These are phyloP conservation scores for Hydrotaea diabolus DNA, from an alignment of 2,888 invertebrate genomes.

Conservation along the genomic window DNA sequence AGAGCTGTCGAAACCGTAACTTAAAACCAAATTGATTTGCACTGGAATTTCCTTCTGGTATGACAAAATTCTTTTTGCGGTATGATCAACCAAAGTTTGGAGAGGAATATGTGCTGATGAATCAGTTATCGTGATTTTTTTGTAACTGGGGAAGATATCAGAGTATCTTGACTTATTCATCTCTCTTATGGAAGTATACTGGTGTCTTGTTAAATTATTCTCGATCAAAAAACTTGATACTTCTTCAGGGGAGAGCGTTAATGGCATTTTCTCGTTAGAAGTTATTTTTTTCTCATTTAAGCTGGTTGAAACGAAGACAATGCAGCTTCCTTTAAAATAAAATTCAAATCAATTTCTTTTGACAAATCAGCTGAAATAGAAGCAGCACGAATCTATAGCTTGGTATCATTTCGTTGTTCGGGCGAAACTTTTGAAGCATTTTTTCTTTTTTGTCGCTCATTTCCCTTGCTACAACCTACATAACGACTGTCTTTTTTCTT, in stretches of 20 bases:
- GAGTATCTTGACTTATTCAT: conserved; percentile 16
- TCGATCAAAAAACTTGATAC: too few species aligned
- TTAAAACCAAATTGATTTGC: conserved; percentile 13
- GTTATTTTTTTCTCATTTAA: background rate
- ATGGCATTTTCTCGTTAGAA: background rate
- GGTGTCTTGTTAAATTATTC: background rate
- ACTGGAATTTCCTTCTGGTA: background rate
- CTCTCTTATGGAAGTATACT: background rate
- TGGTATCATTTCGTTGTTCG: background rate
- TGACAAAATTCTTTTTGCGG: conserved; percentile 13
- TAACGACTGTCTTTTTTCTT: background rate
- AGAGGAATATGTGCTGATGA: conserved; percentile 12
- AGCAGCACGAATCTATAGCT: background rate
- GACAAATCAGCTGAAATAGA: background rate
- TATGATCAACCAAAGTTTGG: conserved; percentile 3
- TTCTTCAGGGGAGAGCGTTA: too few species aligned
- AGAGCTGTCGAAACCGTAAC: background rate
- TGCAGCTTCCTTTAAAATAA: background rate
- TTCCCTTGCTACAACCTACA: background rate
- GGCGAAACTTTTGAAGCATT: background rate
- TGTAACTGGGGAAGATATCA: conserved; percentile 6
- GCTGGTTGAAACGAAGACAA: background rate
- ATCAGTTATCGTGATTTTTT: conserved; percentile 8
- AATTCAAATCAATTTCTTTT: conserved; percentile 1
- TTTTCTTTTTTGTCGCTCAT: conserved; percentile 16